Evolutionary conservation across 1,140 invertebrate genomes (phyloP), one percentile per base, ranked within the genome.

Genomic region (Drosophila tristis): DNA sequence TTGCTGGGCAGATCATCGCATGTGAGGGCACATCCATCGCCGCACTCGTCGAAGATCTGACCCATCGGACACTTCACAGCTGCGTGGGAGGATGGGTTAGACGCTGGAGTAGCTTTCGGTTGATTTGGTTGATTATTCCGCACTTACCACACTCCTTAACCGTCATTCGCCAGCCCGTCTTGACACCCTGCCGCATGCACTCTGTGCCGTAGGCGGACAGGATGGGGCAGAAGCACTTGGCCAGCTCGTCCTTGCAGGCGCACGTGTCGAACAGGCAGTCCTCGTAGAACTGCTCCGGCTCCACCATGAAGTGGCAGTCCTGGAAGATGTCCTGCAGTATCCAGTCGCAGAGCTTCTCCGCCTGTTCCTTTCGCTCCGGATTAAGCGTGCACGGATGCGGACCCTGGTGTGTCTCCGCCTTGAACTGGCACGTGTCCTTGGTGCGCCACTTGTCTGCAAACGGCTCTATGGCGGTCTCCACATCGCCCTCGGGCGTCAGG

Each of bases 381-480:
- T 96, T 96, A 0, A 93, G 75, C 20, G 95, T 94, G 75, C 96
- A 97, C 0, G 96, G 95, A 92, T 96, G 95, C 16, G 93, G 92
- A 0, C 92, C 92, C 49, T 93, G 93, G n/a, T 73, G 70, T 2
- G 93, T 90, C 7, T 93, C 92, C 1, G 93, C 80, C 3, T 93
- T 85, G 35, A 95, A 93, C 50, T 95, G 93, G 89, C 97, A 97
- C 13, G 94, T 93, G 84, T 96, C 95, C 26, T 94, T 94, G 0
- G 95, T 96, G 91, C 96, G 97, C 97, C 97, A 98, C 79, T 97
- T 97, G 89, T 97, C 97, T 0, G 96, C 97, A 91, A 98, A 98
- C 0, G 95, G 94, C 7, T 95, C 93, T 0, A 95, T 93, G 0
- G 95, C 94, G 47, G 96, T 94, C 85, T 98, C 97, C 0, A 96